Evolutionary conservation across 92 coral and sea anemone species (phyloP).

Genomic region (Meandrina meandrites): DNA sequence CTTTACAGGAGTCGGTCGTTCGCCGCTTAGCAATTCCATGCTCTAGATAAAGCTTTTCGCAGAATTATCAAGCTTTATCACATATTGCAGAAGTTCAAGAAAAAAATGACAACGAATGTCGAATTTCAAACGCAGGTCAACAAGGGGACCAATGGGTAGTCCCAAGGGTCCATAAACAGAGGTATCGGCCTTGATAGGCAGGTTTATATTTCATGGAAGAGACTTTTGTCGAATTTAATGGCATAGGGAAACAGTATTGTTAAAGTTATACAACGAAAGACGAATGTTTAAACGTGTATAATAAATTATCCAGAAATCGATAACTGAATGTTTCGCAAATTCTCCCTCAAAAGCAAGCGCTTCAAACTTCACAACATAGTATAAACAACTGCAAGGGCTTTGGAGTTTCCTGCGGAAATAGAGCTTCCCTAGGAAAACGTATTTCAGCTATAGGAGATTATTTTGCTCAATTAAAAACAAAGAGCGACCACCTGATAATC

Average conservation of each 20-base stretch:
- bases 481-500: background rate
- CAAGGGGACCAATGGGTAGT: slow-evolving; percentile 9
- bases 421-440: background rate
- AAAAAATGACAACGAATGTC: slow-evolving; percentile 7
- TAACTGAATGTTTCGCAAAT: background rate
- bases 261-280: background rate
- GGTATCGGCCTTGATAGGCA: slow-evolving; percentile 1
- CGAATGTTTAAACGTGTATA: background rate
- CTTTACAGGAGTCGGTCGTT: too few species aligned
- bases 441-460: background rate
- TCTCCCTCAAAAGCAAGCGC: background rate
- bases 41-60: background rate
- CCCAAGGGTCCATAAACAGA: slow-evolving; percentile 11
- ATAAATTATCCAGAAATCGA: background rate
- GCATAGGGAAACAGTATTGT: background rate
- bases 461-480: background rate
- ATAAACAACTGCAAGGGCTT: slow-evolving; percentile 7
- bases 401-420: background rate
- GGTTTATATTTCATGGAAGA: slow-evolving; percentile 13
- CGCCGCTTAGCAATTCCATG: too few species aligned
- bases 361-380: background rate
- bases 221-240: background rate
- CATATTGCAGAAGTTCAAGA: background rate
- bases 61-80: background rate
- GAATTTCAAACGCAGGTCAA: slow-evolving; percentile 25